Evolutionary conservation across 2,888 invertebrate species (phyloP), one percentile per base, ranked within the genome.

Genomic region (Timema podura): DNA sequence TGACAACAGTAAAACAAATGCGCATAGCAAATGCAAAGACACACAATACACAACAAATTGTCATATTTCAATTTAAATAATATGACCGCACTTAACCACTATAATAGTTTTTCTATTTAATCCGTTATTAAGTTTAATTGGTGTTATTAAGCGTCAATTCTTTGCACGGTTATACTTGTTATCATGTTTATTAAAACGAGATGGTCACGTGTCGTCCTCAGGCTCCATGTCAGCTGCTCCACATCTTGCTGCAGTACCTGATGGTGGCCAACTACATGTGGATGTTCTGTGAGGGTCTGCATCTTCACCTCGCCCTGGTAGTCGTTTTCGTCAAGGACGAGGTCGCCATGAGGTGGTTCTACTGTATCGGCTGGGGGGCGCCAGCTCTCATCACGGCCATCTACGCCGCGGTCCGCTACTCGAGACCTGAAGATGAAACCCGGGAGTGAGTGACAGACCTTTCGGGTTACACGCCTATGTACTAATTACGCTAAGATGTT

Each of bases 221-320:
- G 92, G 77, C 81, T 30, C 90, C 90, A 88, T 93, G 93, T 79
- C 89, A 89, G 79, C 77, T 82, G 0, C 81, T 92, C 1, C 91
- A 92, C 79, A 79, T 91, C 47, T 71, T 88, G 2, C 85, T 87
- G 0, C 88, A 90, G 77, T 93, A 92, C 78, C 88, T 90, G 75
- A 89, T 91, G 84, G 82, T 91, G 65, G 87, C 90, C 64, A 91
- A 90, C 79, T 92, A 92, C 80, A 86, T 91, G 79, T 93, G 93
- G 93, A 92, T 92, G 92, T 92, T 93, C 79, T 90, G 90, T 77
- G 92, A 92, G 78, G 90, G 90, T 0, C 81, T 92, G 1, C 90
- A 92, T 77, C 82, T 93, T 9, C 91, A 92, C 79, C 85, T 92
- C 16, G 86, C 91, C 0, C 82, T 93, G 0, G 91, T 91, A 10